Evolutionary conservation across 2,888 invertebrate species (phyloP).

Genomic region (Melanostoma mellinum): DNA sequence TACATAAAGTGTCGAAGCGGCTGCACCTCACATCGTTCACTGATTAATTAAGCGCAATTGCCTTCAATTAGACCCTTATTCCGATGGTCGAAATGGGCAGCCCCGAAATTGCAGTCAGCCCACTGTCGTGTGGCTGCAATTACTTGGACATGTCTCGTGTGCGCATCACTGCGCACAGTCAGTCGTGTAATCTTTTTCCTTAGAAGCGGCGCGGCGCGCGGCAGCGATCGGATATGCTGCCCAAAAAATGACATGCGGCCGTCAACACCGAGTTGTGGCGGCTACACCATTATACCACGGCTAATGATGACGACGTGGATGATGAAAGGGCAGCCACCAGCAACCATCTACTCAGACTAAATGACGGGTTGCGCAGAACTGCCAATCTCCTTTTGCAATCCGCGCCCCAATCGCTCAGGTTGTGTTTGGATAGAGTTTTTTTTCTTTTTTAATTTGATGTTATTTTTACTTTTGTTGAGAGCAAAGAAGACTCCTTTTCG

Average conservation of each 20-base stretch:
- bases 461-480: background rate
- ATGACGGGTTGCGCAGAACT: conserved; percentile 61
- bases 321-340: conserved; percentile 69
- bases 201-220: conserved; percentile 5
- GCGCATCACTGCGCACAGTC: conserved; percentile 6
- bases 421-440: conserved; percentile 29
- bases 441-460: conserved; percentile 14
- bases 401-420: conserved; percentile 5
- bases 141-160: conserved; percentile 22
- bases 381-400: conserved; percentile 28
- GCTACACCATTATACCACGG: conserved; percentile 60
- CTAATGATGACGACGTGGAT: conserved; percentile 71
- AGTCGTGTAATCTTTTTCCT: conserved; percentile 10
- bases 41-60: conserved; percentile 73
- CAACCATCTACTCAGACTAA: conserved; percentile 58
- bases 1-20: conserved; percentile 67
- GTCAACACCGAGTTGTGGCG: conserved; percentile 61
- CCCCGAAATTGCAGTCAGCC: conserved; percentile 63
- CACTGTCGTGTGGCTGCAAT: conserved; percentile 72
- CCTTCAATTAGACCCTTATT: conserved; percentile 73
- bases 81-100: conserved; percentile 53
- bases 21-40: conserved; percentile 72
- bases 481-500: conserved; percentile 7
- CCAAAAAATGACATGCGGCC: conserved; percentile 64
- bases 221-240: conserved; percentile 48